Percentiles rank a stretch among this genome's conserved stretches.
Evolutionary conservation across 2,113 vertebrate species (phyloP).

Genomic region (Plotosus lineatus): DNA sequence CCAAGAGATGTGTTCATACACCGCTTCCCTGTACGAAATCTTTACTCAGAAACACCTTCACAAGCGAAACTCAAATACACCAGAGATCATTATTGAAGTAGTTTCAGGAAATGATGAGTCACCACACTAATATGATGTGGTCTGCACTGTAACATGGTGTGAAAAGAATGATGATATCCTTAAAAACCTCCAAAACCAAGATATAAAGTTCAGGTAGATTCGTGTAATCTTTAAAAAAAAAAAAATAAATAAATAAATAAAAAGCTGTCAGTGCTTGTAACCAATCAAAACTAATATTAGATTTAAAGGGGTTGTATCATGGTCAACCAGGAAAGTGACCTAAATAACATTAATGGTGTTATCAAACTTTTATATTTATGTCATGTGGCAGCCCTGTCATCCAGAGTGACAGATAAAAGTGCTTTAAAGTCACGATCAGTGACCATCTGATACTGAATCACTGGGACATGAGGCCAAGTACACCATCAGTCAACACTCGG

Average conservation of each 20-base stretch:
- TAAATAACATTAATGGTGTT: too few species aligned
- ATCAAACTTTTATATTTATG: too few species aligned
- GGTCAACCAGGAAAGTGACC: too few species aligned
- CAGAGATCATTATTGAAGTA: background rate
- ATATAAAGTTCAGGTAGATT: background rate
- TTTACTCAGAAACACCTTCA: background rate
- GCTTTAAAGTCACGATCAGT: too few species aligned
- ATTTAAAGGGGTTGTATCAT: too few species aligned
- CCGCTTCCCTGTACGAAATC: background rate
- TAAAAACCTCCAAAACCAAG: slow-evolving; percentile 2
- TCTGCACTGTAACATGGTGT: background rate
- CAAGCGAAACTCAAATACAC: background rate
- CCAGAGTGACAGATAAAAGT: too few species aligned
- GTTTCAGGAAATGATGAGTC: slow-evolving; percentile 7
- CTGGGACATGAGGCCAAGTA: too few species aligned
- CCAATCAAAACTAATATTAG: background rate
- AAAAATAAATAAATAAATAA: too few species aligned
- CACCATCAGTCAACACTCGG: too few species aligned
- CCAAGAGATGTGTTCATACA: background rate
- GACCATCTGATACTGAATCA: too few species aligned
- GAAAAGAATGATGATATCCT: background rate
- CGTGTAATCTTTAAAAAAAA: background rate
- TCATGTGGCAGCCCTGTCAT: too few species aligned
- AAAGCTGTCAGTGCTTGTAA: background rate
- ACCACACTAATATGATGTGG: background rate